Evolutionary conservation across 2,797 vertebrate species (phyloP).

Genomic region (Sciurus carolinensis): DNA sequence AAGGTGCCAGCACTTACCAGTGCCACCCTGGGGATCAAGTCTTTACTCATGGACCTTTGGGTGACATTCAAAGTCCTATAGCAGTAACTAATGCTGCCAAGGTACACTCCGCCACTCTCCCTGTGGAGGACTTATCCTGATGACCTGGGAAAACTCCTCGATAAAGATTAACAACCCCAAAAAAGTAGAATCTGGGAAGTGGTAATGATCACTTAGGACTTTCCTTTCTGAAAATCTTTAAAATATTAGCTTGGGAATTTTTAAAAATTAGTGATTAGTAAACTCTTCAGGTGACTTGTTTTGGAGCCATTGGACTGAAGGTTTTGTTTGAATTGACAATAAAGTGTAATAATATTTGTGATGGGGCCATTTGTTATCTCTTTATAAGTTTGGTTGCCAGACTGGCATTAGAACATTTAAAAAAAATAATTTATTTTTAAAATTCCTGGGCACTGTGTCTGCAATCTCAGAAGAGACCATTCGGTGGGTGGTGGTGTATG

Average conservation of each 20-base stretch:
- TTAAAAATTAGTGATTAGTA: not conserved
- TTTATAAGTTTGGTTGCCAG: conserved; percentile 35
- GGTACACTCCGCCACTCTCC: too few species aligned
- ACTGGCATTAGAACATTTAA: not conserved
- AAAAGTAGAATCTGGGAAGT: not conserved
- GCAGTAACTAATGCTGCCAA: not conserved
- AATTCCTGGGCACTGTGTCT: not conserved
- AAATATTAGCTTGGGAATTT: conserved; percentile 40
- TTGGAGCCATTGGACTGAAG: not conserved
- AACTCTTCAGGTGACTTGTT: not conserved
- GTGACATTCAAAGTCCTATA: not conserved
- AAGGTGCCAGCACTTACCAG: not conserved
- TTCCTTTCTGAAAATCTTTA: conserved; percentile 44
- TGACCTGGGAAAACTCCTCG: not conserved
- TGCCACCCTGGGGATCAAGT: not conserved
- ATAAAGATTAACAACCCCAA: not conserved
- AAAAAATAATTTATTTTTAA: conserved; percentile 29
- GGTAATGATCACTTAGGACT: not conserved
- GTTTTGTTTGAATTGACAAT: conserved; percentile 35
- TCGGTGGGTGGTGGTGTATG: not conserved
- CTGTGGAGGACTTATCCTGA: not conserved
- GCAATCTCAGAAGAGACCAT: not conserved
- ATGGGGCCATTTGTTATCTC: not conserved
- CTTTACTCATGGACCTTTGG: not conserved
- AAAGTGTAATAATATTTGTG: not conserved